A percentile compares a stretch with the other conserved stretches of the same genome.
Evolutionary conservation across 2,888 invertebrate species (phyloP).

Genomic region (Cerceris rybyensis): DNA sequence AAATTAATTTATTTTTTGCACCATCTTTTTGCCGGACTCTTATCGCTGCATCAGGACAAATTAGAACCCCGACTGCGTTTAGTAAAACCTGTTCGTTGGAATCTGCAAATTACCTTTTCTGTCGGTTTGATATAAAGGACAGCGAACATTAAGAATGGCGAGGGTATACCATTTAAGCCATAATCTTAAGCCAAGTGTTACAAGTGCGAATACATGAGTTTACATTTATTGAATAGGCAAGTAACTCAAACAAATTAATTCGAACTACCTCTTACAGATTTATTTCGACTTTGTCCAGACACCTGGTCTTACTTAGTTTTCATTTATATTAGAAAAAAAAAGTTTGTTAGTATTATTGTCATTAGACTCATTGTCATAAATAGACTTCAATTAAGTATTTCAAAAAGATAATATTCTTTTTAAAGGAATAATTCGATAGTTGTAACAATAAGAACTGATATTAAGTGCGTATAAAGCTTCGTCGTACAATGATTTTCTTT

Average conservation of each 20-base stretch:
- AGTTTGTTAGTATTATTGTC: too few species aligned
- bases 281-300: background rate
- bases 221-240: conserved; percentile 9
- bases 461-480: too few species aligned
- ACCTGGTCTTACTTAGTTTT: too few species aligned
- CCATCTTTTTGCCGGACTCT: conserved; percentile 48
- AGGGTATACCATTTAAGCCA: conserved; percentile 37
- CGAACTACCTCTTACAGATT: background rate
- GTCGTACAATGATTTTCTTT: too few species aligned
- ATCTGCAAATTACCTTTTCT: conserved; percentile 56
- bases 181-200: conserved; percentile 27
- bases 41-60: conserved; percentile 49
- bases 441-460: too few species aligned
- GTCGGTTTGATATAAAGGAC: conserved; percentile 45
- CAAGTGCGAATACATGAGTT: conserved; percentile 33
- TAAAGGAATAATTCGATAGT: too few species aligned
- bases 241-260: conserved; percentile 10
- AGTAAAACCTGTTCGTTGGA: conserved; percentile 51
- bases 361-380: too few species aligned
- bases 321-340: too few species aligned
- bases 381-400: too few species aligned
- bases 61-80: conserved; percentile 54
- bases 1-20: conserved; percentile 52
- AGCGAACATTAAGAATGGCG: conserved; percentile 35
- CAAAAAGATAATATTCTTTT: too few species aligned